Evolutionary conservation across 2,888 invertebrate species (phyloP), one percentile per base, ranked within the genome.

Genomic region (Ganaspis brasiliensis): DNA sequence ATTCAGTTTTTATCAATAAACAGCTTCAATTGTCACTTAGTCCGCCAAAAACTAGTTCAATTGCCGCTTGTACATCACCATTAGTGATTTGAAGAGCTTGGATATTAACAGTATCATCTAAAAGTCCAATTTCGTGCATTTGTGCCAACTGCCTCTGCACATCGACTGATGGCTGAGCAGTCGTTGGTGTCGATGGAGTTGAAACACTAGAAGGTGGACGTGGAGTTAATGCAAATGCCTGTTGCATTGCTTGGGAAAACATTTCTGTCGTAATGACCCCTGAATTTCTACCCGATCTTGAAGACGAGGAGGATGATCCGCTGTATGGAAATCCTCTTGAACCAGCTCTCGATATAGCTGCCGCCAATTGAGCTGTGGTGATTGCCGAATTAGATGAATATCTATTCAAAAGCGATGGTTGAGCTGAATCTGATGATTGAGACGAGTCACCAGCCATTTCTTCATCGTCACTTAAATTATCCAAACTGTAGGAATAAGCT

Each of bases 61-160:
- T 95, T 16, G 98, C 98, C 21, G 96, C 96, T 88, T 97, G 97
- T 2, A 98, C 95, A 89, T 98, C 97, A 73, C 98, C 98, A 83
- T 93, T 94, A 67, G 96, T 96, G 74, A 96, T 94, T 81, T 95
- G 94, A 55, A 99, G 92, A 2, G 97, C 98, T 83, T 96, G 95
- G n/a, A 97, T 92, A 89, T 98, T 98, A 72, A 96, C 93, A 2
- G 94, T 94, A 87, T 98, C 97, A 91, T 98, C 96, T 31, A 94
- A 92, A 21, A 99, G 94, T 0, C 98, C 98, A 94, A 98, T 96
- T 89, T 98, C 98, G 82, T 95, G 94, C 97, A 99, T 97, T 87
- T 96, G 96, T 73, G 94, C 93, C 80, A 97, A 91, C 85, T 96
- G 95, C 1, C 93, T 82, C 78, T 83, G 89, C n/a, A 89, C 79